Percentiles rank a stretch among this genome's conserved stretches.
Evolutionary conservation across 2,113 vertebrate species (phyloP).

Genomic region (Diadophis punctatus): DNA sequence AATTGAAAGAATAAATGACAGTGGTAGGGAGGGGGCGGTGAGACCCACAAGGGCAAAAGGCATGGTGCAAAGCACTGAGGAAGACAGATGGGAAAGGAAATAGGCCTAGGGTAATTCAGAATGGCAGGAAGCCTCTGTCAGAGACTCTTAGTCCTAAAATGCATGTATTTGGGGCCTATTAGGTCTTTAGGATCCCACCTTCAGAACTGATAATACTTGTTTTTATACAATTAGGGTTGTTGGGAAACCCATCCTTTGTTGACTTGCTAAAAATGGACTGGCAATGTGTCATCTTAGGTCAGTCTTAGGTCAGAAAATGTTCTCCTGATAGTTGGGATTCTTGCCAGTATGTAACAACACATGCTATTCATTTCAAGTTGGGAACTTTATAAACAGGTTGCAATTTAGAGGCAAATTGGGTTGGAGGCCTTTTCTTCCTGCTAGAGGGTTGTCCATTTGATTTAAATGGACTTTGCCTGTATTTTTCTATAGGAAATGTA

Average conservation of each 20-base stretch:
- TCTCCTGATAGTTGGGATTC: neutral
- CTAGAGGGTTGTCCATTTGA: neutral
- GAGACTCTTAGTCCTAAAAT: neutral
- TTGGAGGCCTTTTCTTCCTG: neutral
- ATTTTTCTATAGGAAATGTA: neutral
- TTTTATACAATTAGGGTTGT: neutral
- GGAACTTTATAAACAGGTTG: neutral
- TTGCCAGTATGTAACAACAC: neutral
- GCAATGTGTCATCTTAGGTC: neutral
- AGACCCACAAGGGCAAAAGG: neutral
- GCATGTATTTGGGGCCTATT: neutral
- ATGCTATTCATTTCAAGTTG: neutral
- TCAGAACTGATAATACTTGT: neutral
- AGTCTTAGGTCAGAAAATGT: neutral
- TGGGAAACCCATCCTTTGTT: neutral
- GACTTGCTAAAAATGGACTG: neutral
- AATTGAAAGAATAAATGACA: slow-evolving; percentile 13
- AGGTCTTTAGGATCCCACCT: neutral
- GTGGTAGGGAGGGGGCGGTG: neutral
- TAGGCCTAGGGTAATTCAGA: slow-evolving; percentile 6
- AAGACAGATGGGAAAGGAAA: slow-evolving; percentile 33
- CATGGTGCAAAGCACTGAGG: neutral
- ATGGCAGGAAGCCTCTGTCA: neutral
- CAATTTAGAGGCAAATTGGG: neutral
- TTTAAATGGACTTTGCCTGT: neutral